Evolutionary conservation across 2,888 invertebrate genomes (phyloP).

Genomic region (Sphaeridia pumilis): DNA sequence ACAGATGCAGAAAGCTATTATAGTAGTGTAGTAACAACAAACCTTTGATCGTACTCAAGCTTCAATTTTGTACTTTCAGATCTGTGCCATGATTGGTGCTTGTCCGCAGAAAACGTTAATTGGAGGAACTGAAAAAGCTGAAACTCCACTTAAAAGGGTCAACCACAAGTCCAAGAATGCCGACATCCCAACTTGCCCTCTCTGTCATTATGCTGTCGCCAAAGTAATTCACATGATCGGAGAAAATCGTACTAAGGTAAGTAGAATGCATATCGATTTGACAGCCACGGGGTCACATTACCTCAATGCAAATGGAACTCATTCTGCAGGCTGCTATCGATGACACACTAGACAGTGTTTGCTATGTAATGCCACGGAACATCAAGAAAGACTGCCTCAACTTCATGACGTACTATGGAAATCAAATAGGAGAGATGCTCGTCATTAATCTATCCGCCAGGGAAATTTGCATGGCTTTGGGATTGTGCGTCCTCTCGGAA

Average conservation of each 20-base stretch:
- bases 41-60: too few species aligned
- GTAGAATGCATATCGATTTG: too few species aligned
- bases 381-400: constrained; percentile 56
- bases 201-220: constrained; percentile 70
- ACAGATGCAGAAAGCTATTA: background rate
- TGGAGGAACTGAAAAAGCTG: constrained; percentile 41
- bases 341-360: constrained; percentile 56
- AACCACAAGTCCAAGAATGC: background rate
- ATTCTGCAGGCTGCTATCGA: constrained; percentile 53
- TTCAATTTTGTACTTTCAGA: constrained; percentile 40
- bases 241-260: constrained; percentile 62
- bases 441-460: constrained; percentile 60
- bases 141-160: constrained; percentile 37
- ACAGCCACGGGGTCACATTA: too few species aligned
- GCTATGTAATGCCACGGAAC: constrained; percentile 53
- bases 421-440: constrained; percentile 64
- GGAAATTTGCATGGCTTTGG: constrained; percentile 65
- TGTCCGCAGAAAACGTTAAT: constrained; percentile 50
- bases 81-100: constrained; percentile 59
- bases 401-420: constrained; percentile 64
- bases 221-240: constrained; percentile 60
- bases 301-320: too few species aligned
- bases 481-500: constrained; percentile 52
- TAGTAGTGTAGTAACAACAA: too few species aligned
- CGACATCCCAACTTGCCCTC: constrained; percentile 58